Base-by-base conservation (phyloP, 2,888 invertebrate genomes). In the Dioctria linearis region DNA sequence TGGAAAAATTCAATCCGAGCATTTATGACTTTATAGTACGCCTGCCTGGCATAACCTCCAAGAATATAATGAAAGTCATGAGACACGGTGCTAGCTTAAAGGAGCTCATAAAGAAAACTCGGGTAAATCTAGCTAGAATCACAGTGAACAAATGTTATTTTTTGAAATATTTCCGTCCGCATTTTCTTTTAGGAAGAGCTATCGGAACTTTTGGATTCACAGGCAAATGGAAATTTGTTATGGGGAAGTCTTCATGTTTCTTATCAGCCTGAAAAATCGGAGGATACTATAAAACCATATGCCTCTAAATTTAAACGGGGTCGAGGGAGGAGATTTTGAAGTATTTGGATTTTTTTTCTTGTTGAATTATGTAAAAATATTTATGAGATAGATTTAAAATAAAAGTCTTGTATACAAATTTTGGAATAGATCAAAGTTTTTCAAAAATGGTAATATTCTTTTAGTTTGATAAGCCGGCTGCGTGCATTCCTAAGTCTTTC, bases 41-140 rank as follows among this genome's bases (percentile, higher is more conserved):
- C 87, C 90, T 98, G 85, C 98, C 98, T 0, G 98, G 98, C 6
- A 92, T 98, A 4, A 94, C 93, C 83, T 93, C 95, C 0, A 96
- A 96, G 88, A 98, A 98, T 89, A 92, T 97, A 4, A 91, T 93
- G 78, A 86, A 90, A 11, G 90, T 98, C 79, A 91, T 98, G 90
- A 94, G 95, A 84, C 93, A 93, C 85, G 95, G 94, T 3, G 88
- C 91, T 76, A 93, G 93, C 79, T 87, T 97, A 81, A 92, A 93
- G 84, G 90, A 93, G 85, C 87, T 94, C 61, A 89, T 92, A 65
- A 90, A 90, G 82, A 88, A 93, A 82, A 90, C 90, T 39, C 89
- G 92, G 90, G 93, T 93, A 81, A 79, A 78, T 73, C 5, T 80
- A 49, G 9, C 49, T 40, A n/a, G 4, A 43, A 66, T 4, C 43